phyloP scores from a whole-genome alignment of 1,140 invertebrate species.

The Aphidius gifuensis region DNA sequence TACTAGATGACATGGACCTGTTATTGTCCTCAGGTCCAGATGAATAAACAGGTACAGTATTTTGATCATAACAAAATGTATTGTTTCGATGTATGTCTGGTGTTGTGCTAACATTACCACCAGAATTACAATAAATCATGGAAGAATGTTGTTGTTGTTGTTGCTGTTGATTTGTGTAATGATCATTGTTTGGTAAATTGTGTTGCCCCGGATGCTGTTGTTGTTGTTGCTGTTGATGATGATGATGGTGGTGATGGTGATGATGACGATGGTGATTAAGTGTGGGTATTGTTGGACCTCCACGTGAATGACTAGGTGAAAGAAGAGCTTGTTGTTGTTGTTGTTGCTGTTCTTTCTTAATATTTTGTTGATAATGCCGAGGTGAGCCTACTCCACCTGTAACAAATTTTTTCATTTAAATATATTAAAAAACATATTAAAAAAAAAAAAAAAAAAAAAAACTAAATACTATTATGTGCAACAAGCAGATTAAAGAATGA shows the following conservation, averaged over 20 bases:
- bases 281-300: constrained; percentile 44
- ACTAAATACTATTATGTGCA: too few relatives aligned
- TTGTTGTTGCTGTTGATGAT: constrained; percentile 34
- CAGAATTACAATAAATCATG: constrained; percentile 56
- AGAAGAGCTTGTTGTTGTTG: constrained; percentile 44
- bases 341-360: constrained; percentile 38
- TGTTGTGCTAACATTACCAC: constrained; percentile 47
- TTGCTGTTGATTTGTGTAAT: constrained; percentile 35
- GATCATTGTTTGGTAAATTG: constrained; percentile 43
- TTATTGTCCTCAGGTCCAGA: constrained; percentile 53
- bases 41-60: constrained; percentile 57
- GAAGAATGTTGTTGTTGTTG: constrained; percentile 51
- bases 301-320: constrained; percentile 59
- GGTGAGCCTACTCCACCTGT: constrained; percentile 62
- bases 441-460: neutral
- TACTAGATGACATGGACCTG: constrained; percentile 49
- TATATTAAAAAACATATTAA: constrained; percentile 1
- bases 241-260: constrained; percentile 23
- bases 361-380: constrained; percentile 50
- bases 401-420: constrained; percentile 43
- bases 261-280: constrained; percentile 44
- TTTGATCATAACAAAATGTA: constrained; percentile 64
- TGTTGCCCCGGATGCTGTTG: constrained; percentile 30
- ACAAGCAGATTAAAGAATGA: too few relatives aligned
- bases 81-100: constrained; percentile 51